Evolutionary conservation across 2,797 vertebrate species (phyloP), one percentile per base, ranked within the genome.

Genomic region (Smutsia temminckii): DNA sequence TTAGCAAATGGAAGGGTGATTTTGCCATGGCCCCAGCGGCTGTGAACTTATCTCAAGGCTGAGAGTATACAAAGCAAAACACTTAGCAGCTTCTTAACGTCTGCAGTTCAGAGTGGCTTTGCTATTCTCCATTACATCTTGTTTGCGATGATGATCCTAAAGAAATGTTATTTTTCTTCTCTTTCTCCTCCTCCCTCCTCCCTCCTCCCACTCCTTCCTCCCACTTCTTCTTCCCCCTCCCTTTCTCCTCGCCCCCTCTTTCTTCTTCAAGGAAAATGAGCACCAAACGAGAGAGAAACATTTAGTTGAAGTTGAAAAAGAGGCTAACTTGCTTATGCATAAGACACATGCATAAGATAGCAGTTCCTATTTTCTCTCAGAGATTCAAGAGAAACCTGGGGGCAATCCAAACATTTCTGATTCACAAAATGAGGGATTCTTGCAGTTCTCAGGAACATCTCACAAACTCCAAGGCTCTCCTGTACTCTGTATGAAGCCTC

Each of bases 341-440:
- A 75, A 77, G 78, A 75, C 37, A 13, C 10, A 29, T 53, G 37
- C 34, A 37, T 79, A 57, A 40, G 53, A 57, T 8, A 18, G 11
- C 5, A 40, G 5, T 79, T 79, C 34, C 34, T 79, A 8, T 40
- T 20, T 25, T 64, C 46, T 79, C 21, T 69, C 27, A n/a, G 14
- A 91, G 84, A 80, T 66, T 83, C 51, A 25, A 71, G 37, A 92
- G 88, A 61, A 95, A 92, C 21, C 42, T 61, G 29, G n/a, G 16
- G 34, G 3, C 46, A 79, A 20, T 61, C 46, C 42, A 66, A 2
- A 59, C n/a, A 91, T 40, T 90, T 83, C 57, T 81, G 6, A 80
- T 61, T 85, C 46, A 29, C 25, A 66, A 18, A 11, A 14, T 57
- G 63, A 74, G 51, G 49, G 85, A 42, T 72, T 25, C 16, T 21